Conservation (phyloP, 1,140 invertebrate species). For the Cryptotermes secundus region DNA sequence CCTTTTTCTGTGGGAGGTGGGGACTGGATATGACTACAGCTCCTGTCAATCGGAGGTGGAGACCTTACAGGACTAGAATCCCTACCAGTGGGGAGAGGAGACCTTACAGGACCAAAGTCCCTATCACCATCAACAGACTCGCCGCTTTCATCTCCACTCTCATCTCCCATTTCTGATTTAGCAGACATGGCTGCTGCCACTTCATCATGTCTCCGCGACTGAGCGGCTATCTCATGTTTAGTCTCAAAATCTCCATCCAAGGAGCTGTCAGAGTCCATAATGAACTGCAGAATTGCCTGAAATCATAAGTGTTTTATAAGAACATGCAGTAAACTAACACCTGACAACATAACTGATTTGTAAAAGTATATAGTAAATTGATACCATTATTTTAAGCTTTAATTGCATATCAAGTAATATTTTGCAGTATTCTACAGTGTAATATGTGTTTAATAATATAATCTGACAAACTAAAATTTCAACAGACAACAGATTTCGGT, state of each 20-base stretch:
- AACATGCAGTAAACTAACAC: neutral
- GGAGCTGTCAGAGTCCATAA: conserved; percentile 36
- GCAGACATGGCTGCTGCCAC: neutral
- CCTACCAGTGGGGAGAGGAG: neutral
- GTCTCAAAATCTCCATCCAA: conserved; percentile 36
- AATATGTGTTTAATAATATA: neutral
- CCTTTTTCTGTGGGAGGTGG: neutral
- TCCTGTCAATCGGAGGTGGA: neutral
- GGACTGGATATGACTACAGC: neutral
- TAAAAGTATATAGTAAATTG: neutral
- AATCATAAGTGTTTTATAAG: conserved; percentile 24
- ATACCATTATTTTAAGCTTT: neutral
- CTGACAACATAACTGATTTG: conserved; percentile 24
- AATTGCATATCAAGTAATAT: neutral
- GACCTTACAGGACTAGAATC: neutral
- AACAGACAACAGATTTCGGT: neutral
- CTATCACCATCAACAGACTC: conserved; percentile 12
- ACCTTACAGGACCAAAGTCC: neutral
- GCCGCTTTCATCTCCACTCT: conserved; percentile 15
- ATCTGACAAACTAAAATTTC: neutral
- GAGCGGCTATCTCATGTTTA: conserved; percentile 23
- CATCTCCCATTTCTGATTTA: conserved; percentile 9
- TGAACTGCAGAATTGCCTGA: conserved; percentile 22
- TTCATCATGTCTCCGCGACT: conserved; percentile 1
- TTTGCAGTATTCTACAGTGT: neutral